Evolutionary conservation across 2,888 invertebrate genomes (phyloP).

Genomic region (Hyppa rectilinea): DNA sequence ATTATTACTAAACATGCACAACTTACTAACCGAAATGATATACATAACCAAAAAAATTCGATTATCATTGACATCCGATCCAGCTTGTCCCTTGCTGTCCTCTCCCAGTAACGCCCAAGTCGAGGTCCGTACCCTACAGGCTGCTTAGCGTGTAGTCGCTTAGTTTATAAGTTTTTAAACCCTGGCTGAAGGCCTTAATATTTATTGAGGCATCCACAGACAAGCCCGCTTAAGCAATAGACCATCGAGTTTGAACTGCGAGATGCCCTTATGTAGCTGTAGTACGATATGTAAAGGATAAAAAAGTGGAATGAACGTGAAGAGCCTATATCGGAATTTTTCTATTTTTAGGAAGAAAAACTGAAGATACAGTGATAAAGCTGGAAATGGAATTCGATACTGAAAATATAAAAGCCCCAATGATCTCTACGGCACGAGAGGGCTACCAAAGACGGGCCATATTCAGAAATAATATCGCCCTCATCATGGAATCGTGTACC

Average conservation of each 20-base stretch:
- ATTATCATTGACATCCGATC: no score
- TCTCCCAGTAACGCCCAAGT: no score
- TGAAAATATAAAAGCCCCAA: slow-evolving; percentile 63
- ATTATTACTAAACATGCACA: not conserved
- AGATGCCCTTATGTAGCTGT: no score
- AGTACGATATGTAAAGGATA: slow-evolving; percentile 53
- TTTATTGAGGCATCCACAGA: no score
- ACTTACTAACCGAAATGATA: not conserved
- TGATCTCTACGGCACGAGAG: slow-evolving; percentile 58
- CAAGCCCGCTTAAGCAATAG: no score
- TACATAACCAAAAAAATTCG: no score
- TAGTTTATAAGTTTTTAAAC: no score
- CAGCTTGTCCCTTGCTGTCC: no score
- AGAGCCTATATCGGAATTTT: slow-evolving; percentile 85
- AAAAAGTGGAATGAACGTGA: slow-evolving; percentile 63
- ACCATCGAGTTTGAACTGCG: no score
- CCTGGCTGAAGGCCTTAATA: no score
- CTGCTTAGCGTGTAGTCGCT: no score
- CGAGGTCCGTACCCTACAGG: no score
- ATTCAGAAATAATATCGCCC: slow-evolving; percentile 84
- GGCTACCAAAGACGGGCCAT: slow-evolving; percentile 79
- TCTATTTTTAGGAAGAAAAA: slow-evolving; percentile 89
- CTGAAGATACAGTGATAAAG: slow-evolving; percentile 78
- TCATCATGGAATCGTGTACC: slow-evolving; percentile 82
- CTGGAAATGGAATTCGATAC: slow-evolving; percentile 75